Base-by-base conservation (phyloP, 2,113 vertebrate genomes). In the Micronycteris hirsuta region DNA sequence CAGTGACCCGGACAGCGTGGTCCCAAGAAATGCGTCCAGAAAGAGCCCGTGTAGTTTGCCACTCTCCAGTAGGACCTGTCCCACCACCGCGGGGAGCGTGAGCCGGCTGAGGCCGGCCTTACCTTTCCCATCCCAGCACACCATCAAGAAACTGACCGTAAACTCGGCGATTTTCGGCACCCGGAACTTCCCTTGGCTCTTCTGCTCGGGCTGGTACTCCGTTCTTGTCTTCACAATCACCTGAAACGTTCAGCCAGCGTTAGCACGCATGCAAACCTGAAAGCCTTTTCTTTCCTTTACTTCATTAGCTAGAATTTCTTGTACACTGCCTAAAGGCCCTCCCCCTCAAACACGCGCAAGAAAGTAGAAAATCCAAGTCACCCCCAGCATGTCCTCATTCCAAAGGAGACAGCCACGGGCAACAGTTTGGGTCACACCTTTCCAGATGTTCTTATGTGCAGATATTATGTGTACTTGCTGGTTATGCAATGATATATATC, bases 171-270 rank as follows among this genome's bases (percentile, higher is more conserved):
- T 99, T 98, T 99, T 99, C 49, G 99, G 99, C 95, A 99, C 99
- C 98, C 99, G 99, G 98, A 99, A 99, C 98, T 99, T 99, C 93
- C 98, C 98, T 98, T 99, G 99, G 98, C 98, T 99, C 98, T 99
- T 99, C 98, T 99, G 99, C 97, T 99, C 99, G 38, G 99, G 99
- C 97, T 99, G 99, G 97, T 99, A 99, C 67, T 99, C 99, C 77
- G 99, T 99, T 96, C 99, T 98, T 96, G 99, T 99, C 98, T 99
- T 99, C 98, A 99, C 99, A 97, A 99, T 99, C 98, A 99, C 99
- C 99, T 99, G 98, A 14, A 98, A 98, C 33, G 76, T 24, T 61
- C 5, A 41, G 19, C 5, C 20, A 95, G 97, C 1, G 92, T 65
- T 54, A 96, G 93, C 13, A 93, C 1, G 36, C 33, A 4, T 11